Percentiles rank a stretch among this genome's conserved stretches.
phyloP scores from a whole-genome alignment of 2,797 vertebrate genomes.

The Margarornis squamiger region DNA sequence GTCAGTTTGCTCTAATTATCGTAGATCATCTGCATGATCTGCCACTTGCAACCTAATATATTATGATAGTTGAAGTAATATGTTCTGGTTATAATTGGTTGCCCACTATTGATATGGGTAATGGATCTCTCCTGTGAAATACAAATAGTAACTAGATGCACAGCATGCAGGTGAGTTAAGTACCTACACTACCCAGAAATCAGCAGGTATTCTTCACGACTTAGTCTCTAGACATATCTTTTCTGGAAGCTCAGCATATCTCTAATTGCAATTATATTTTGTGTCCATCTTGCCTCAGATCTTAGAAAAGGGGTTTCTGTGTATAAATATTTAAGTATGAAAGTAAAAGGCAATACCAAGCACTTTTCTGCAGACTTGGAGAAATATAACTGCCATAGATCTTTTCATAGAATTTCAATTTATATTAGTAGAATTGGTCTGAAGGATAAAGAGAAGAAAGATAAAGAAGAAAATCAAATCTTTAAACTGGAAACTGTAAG shows the following conservation, averaged over 20 bases:
- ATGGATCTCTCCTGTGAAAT: conserved; percentile 72
- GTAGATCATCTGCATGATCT: conserved; percentile 66
- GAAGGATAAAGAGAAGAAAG: neutral
- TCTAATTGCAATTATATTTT: conserved; percentile 79
- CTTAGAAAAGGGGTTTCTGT: conserved; percentile 41
- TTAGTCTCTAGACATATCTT: conserved; percentile 66
- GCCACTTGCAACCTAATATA: conserved; percentile 44
- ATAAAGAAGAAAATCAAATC: conserved; percentile 22
- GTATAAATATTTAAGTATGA: conserved; percentile 62
- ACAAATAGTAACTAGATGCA: conserved; percentile 71
- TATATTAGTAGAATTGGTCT: neutral
- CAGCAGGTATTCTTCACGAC: conserved; percentile 73
- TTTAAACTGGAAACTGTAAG: neutral
- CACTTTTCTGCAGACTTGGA: conserved; percentile 17
- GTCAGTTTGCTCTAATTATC: conserved; percentile 61
- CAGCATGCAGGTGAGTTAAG: conserved; percentile 77
- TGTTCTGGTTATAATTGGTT: conserved; percentile 71
- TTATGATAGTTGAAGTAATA: conserved; percentile 60
- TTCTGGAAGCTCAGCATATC: conserved; percentile 72
- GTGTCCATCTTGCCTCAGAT: conserved; percentile 66
- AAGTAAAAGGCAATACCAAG: conserved; percentile 42
- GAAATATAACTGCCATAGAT: neutral
- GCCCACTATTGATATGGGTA: conserved; percentile 70
- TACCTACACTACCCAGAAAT: conserved; percentile 65
- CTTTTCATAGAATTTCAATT: neutral